Base-by-base conservation (phyloP, 2,888 invertebrate genomes). In the Omphaloscelis lunosa region DNA sequence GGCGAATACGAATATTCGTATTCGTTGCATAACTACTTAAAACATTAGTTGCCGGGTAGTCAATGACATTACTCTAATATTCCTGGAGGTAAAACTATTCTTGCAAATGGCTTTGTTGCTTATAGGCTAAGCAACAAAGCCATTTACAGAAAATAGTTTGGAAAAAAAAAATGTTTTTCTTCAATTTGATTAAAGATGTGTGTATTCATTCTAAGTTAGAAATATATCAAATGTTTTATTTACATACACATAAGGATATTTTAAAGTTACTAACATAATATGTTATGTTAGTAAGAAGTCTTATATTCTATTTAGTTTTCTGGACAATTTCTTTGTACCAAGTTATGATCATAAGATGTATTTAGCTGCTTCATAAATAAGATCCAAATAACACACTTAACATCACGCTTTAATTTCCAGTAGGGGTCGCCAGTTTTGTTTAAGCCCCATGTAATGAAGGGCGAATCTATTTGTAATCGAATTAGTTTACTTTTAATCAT, bases 181-280 rank as follows among this genome's bases (percentile, higher is more conserved):
- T 27, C 8, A 70, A 29, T 70, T 79, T 51, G 9, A 63, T 63
- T 56, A 39, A 41, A 58, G 48, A 58, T 72, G 80, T 65, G 63
- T 78, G 56, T 41, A 51, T 63, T 79, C 51, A 67, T 82, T 79
- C 66, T 67, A 72, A 61, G 45, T 23, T 61, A 20, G 12, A 27
- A 66, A 66, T 48, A 6, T 48, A 58, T 51, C 3, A n/a, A 65
- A 39, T n/a, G 0, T 45, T 62, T 15, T 72, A 77, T 76, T n/a
- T 53, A 62, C 45, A 72, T 0, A 1, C 11, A 34, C 53, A n/a
- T 41, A 65, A 0, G 1, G 0, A 45, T 58, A 41, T 59, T 41
- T 34, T 48, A n/a, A 48, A 29, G 1, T 41, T 41, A 51, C 41
- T 27, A 66, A 41, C 0, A 27, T 58, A 17, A 17, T 27, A 39